A percentile compares a stretch with the other conserved stretches of the same genome.
phyloP scores from a whole-genome alignment of 2,888 invertebrate species.

The Morpho deidamia region DNA sequence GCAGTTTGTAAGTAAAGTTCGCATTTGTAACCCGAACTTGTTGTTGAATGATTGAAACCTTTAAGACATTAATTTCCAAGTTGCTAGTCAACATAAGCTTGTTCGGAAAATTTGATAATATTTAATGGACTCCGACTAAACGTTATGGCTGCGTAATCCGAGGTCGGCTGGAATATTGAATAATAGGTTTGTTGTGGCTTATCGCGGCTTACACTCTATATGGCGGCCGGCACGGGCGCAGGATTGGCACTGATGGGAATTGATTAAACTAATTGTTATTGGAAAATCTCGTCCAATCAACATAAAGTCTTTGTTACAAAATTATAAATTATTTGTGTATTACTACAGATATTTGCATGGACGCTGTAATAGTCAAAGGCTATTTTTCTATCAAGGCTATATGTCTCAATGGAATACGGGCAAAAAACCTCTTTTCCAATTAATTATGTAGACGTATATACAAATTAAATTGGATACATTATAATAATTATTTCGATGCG shows the following conservation, averaged over 20 bases:
- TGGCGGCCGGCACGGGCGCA: neutral
- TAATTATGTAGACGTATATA: too few species aligned
- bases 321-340: too few species aligned
- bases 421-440: too few species aligned
- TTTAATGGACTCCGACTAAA: conserved; percentile 2
- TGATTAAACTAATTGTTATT: neutral
- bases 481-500: too few species aligned
- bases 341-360: too few species aligned
- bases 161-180: neutral
- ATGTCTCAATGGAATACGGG: too few species aligned
- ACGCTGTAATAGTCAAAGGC: too few species aligned
- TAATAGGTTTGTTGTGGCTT: neutral
- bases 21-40: neutral
- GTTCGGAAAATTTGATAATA: neutral
- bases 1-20: neutral
- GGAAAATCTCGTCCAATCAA: neutral
- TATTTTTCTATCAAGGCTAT: too few species aligned
- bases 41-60: conserved; percentile 1
- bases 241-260: too few species aligned
- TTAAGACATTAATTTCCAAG: conserved; percentile 8
- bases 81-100: conserved; percentile 6
- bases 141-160: neutral
- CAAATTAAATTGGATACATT: too few species aligned
- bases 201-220: conserved; percentile 2
- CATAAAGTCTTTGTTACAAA: too few species aligned